Evolutionary conservation across 2,888 invertebrate genomes (phyloP).

Genomic region (Drosophila diplacantha): DNA sequence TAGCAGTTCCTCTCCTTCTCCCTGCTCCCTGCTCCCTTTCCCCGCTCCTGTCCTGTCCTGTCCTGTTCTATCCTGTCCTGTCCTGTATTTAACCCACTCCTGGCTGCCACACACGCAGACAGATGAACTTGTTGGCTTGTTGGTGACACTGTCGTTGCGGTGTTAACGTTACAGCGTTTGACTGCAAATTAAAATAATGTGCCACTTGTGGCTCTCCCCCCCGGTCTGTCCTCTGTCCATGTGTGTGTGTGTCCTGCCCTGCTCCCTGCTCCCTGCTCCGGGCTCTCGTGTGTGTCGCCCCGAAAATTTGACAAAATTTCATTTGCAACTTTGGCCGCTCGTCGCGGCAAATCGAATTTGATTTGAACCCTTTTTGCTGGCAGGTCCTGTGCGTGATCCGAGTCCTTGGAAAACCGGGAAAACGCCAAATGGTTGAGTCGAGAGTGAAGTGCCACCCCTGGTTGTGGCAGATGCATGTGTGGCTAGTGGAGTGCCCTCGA

Average conservation of each 20-base stretch:
- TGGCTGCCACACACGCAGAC: constrained; percentile 19
- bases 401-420: constrained; percentile 1
- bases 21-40: not conserved
- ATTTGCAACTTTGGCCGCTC: constrained; percentile 44
- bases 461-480: not conserved
- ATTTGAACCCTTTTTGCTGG: constrained; percentile 5
- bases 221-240: not conserved
- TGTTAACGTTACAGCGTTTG: constrained; percentile 68
- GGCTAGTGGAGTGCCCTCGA: not conserved
- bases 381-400: constrained; percentile 1
- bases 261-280: not conserved
- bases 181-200: constrained; percentile 73
- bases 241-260: not conserved
- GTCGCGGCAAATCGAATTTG: constrained; percentile 6
- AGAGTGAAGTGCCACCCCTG: constrained; percentile 4
- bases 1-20: not conserved
- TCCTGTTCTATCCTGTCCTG: not conserved
- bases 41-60: not conserved
- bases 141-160: constrained; percentile 47
- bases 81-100: constrained; percentile 16
- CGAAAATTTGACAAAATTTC: constrained; percentile 55
- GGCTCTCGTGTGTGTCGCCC: constrained; percentile 11
- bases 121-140: constrained; percentile 35
- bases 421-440: constrained; percentile 1
- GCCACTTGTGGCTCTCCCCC: constrained; percentile 72